Conservation (phyloP, 2,113 vertebrate genomes). For the Calypte anna region DNA sequence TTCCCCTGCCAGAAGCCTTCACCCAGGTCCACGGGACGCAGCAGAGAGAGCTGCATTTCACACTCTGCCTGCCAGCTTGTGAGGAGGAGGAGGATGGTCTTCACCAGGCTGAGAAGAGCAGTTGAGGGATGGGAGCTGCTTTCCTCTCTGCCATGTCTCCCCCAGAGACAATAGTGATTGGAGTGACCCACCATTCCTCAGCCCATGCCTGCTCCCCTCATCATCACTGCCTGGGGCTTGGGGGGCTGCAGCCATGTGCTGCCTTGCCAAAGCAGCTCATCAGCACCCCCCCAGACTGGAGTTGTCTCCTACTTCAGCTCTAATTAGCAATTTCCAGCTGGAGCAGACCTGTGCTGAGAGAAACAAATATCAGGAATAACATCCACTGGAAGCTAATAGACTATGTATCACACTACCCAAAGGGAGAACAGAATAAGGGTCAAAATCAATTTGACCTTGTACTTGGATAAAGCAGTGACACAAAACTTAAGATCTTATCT, state of each 20-base stretch:
- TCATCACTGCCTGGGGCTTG: rapidly evolving
- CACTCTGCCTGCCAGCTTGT: background rate
- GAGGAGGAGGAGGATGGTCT: background rate
- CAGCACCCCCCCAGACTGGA: no score
- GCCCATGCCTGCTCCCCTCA: rapidly evolving
- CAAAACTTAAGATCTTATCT: background rate
- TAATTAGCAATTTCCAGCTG: background rate
- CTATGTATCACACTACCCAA: background rate
- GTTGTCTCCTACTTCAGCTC: background rate
- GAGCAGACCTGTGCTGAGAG: background rate
- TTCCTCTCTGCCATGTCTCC: rapidly evolving
- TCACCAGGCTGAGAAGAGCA: background rate
- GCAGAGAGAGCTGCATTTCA: rapidly evolving
- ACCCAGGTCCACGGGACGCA: rapidly evolving
- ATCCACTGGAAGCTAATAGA: background rate
- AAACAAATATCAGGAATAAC: background rate
- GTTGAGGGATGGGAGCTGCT: background rate
- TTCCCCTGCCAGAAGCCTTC: background rate
- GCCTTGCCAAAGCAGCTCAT: background rate
- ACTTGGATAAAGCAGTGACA: background rate
- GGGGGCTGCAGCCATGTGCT: background rate
- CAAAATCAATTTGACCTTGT: background rate
- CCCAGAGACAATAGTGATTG: no score
- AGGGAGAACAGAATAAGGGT: background rate
- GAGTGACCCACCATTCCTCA: background rate